Percentiles rank a stretch among this genome's conserved stretches.
Evolutionary conservation across 2,797 vertebrate species (phyloP).

Genomic region (Chelon auratus): DNA sequence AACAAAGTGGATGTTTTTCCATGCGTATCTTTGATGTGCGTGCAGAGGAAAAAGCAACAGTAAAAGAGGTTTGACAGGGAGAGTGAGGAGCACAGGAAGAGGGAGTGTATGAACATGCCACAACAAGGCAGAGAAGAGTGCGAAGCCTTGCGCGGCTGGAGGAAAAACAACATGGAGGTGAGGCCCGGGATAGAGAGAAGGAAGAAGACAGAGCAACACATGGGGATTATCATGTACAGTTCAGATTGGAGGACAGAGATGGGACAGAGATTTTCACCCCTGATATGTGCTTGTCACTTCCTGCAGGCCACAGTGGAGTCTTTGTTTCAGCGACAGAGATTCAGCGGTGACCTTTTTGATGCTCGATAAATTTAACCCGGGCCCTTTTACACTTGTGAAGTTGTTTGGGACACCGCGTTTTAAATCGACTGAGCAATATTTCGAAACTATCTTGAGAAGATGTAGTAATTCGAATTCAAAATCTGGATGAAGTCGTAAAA

Average conservation of each 20-base stretch:
- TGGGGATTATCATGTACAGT: not conserved
- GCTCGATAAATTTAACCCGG: slow-evolving; percentile 15
- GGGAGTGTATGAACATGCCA: slow-evolving; percentile 72
- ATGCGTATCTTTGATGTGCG: too few relatives aligned
- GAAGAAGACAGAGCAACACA: slow-evolving; percentile 5
- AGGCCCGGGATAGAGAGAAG: slow-evolving; percentile 2
- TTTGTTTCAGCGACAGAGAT: slow-evolving; percentile 64
- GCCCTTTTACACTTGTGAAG: not conserved
- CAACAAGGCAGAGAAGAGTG: slow-evolving; percentile 61
- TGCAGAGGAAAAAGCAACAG: not conserved
- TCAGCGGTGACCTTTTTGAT: slow-evolving; percentile 67
- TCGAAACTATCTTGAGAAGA: too few relatives aligned
- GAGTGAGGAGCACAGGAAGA: slow-evolving; percentile 37
- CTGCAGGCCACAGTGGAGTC: slow-evolving; percentile 57
- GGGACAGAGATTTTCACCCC: slow-evolving; percentile 44
- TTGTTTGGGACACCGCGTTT: too few relatives aligned
- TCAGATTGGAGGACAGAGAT: slow-evolving; percentile 20
- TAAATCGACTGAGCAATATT: too few relatives aligned
- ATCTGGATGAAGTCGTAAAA: not conserved
- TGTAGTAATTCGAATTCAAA: not conserved
- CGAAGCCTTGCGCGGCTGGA: slow-evolving; percentile 5
- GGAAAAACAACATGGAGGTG: slow-evolving; percentile 12
- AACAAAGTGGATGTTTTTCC: slow-evolving; percentile 4
- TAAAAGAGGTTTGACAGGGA: slow-evolving; percentile 33
- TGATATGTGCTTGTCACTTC: slow-evolving; percentile 71